Evolutionary conservation across 2,797 vertebrate genomes (phyloP).

Genomic region (Rachycentron canadum): DNA sequence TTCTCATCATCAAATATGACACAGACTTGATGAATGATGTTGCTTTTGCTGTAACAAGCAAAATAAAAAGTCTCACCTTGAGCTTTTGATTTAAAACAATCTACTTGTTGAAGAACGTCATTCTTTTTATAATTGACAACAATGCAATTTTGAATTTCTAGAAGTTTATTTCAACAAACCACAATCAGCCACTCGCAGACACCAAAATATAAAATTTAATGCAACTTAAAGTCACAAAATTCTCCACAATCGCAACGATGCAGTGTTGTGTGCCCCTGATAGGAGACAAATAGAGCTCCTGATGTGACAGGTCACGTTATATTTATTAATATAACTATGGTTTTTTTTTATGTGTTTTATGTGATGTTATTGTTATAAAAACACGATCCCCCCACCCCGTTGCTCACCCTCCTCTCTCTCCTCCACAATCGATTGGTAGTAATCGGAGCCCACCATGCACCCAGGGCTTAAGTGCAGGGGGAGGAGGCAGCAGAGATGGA

Average conservation of each 20-base stretch:
- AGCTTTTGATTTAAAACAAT: slow-evolving; percentile 4
- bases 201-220: neutral
- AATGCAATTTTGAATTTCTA: neutral
- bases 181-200: neutral
- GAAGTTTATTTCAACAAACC: neutral
- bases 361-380: slow-evolving; percentile 71
- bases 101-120: neutral
- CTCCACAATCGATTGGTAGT: slow-evolving; percentile 80
- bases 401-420: slow-evolving; percentile 57
- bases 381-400: slow-evolving; percentile 5
- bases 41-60: neutral
- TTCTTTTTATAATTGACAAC: neutral
- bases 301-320: neutral
- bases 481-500: slow-evolving; percentile 75
- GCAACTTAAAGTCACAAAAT: slow-evolving; percentile 3
- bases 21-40: neutral
- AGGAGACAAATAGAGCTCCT: slow-evolving; percentile 3
- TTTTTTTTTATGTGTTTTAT: slow-evolving; percentile 40
- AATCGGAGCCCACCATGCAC: slow-evolving; percentile 80
- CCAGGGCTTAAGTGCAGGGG: slow-evolving; percentile 82
- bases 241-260: neutral
- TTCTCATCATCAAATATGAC: neutral
- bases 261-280: slow-evolving; percentile 5
- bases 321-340: slow-evolving; percentile 21
- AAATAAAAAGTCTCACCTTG: neutral